A percentile compares a stretch with the other conserved stretches of the same genome.
Evolutionary conservation across 2,797 vertebrate species (phyloP).

Genomic region (Chrysocyon brachyurus): DNA sequence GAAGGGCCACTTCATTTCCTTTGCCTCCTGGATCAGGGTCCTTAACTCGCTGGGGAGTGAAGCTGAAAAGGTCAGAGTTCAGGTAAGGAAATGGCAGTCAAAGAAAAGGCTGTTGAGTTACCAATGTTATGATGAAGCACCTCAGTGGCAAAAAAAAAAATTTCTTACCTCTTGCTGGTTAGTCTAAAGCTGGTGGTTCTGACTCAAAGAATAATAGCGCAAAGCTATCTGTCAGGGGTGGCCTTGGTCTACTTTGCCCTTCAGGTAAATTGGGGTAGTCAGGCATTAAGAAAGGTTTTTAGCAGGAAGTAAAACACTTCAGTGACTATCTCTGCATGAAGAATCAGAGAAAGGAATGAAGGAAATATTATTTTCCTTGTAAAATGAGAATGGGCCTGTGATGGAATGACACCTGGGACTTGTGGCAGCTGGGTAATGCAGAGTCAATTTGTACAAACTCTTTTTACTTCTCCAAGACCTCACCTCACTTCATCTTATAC

Average conservation of each 20-base stretch:
- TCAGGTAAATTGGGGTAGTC: slow-evolving; percentile 86
- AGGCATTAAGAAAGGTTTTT: slow-evolving; percentile 87
- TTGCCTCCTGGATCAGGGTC: slow-evolving; percentile 94
- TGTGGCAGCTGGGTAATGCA: not conserved
- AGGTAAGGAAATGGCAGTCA: slow-evolving; percentile 85
- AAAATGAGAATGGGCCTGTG: slow-evolving; percentile 37
- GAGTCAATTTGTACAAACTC: not conserved
- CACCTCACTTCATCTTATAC: not conserved
- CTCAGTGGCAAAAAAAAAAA: slow-evolving; percentile 44
- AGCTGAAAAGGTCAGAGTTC: slow-evolving; percentile 92
- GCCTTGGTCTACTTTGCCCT: slow-evolving; percentile 86
- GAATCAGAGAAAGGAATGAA: slow-evolving; percentile 68
- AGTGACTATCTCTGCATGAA: slow-evolving; percentile 79
- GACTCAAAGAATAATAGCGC: slow-evolving; percentile 73
- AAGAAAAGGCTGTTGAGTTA: slow-evolving; percentile 74
- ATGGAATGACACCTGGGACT: not conserved
- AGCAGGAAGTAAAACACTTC: slow-evolving; percentile 83
- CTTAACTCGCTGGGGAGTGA: slow-evolving; percentile 92
- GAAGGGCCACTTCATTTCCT: slow-evolving; percentile 98
- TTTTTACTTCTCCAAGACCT: not conserved
- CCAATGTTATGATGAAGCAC: slow-evolving; percentile 74
- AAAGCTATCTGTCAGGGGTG: slow-evolving; percentile 78
- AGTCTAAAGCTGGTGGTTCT: slow-evolving; percentile 74
- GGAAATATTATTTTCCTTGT: slow-evolving; percentile 76
- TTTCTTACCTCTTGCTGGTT: slow-evolving; percentile 64